Evolutionary conservation across 2,888 invertebrate genomes (phyloP).

Genomic region (Acrobasis repandana): DNA sequence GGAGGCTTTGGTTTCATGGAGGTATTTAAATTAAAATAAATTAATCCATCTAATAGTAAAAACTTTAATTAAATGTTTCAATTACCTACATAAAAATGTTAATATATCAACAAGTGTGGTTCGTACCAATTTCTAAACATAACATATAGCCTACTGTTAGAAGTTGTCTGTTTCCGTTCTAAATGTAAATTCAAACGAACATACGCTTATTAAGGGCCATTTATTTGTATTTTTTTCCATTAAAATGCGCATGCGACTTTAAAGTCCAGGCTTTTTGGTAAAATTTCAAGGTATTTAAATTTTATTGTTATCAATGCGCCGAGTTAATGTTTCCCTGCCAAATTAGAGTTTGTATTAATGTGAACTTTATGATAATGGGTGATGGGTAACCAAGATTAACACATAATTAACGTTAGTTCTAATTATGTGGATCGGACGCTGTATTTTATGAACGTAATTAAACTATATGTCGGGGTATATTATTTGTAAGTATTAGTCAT

Average conservation of each 20-base stretch:
- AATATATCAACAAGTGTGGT: constrained; percentile 6
- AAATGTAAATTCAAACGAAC: constrained; percentile 49
- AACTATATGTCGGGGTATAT: neutral
- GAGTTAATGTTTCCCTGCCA: constrained; percentile 48
- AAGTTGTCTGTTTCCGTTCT: constrained; percentile 25
- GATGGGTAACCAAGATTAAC: constrained; percentile 46
- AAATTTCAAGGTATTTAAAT: constrained; percentile 42
- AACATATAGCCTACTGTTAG: constrained; percentile 2
- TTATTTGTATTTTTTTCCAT: constrained; percentile 25
- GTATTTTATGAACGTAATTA: constrained; percentile 22
- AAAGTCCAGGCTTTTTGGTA: constrained; percentile 28
- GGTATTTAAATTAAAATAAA: neutral
- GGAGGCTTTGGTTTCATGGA: neutral
- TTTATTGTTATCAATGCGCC: constrained; percentile 45
- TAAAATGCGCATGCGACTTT: constrained; percentile 2
- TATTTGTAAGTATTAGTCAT: neutral
- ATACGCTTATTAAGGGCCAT: constrained; percentile 37
- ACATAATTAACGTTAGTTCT: constrained; percentile 41
- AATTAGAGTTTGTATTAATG: constrained; percentile 51
- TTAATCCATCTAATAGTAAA: neutral
- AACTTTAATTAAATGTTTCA: neutral
- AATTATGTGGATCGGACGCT: constrained; percentile 35
- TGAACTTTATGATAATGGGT: constrained; percentile 55
- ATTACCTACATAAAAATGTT: constrained; percentile 10
- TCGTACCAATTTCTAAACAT: neutral